Base-by-base conservation (phyloP, 2,888 invertebrate species). In the Cephonodes hylas region DNA sequence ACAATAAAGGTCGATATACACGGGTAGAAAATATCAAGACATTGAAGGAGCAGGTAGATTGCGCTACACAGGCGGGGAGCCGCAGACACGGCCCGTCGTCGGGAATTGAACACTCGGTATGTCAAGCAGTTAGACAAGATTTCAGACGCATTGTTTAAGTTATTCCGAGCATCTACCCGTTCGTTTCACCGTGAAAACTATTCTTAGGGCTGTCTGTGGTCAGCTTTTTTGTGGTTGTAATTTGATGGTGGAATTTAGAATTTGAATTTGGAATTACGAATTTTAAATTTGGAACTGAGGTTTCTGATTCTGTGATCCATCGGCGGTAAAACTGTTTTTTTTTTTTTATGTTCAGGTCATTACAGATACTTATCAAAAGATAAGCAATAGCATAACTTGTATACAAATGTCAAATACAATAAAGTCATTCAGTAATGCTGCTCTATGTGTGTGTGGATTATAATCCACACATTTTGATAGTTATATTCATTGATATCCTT, bases 121-220 rank as follows among this genome's bases (percentile, higher is more conserved):
- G 87, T 86, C 86, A 83, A 77, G 83, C 88, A 86, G 85, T 89
- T 86, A 84, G 86, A 86, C 86, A 88, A 89, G 88, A 88, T 89
- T 89, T 89, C 89, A 89, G 89, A 89, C 89, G 85, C 86, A 88
- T 88, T 88, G 86, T 87, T 81, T 83, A 80, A 86, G 88, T 85
- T 88, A 90, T 89, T 85, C 82, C 76, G 70, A 79, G 81, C 82
- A 88, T 86, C 78, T 75, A 74, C 67, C 74, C 72, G 79, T 77
- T 84, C 77, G 77, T 78, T 82, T 80, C 77, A 67, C 67, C 71
- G 76, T 71, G 77, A 75, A 81, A 84, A 79, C 80, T 73, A 69
- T 73, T 67, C 46, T 38, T 64, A 81, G 84, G 81, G 83, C 61
- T 83, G 80, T 42, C 66, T 34, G 27, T 48, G 13, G 42, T 34